Conservation (phyloP, 2,888 invertebrate species). For the Isoperla grammatica region DNA sequence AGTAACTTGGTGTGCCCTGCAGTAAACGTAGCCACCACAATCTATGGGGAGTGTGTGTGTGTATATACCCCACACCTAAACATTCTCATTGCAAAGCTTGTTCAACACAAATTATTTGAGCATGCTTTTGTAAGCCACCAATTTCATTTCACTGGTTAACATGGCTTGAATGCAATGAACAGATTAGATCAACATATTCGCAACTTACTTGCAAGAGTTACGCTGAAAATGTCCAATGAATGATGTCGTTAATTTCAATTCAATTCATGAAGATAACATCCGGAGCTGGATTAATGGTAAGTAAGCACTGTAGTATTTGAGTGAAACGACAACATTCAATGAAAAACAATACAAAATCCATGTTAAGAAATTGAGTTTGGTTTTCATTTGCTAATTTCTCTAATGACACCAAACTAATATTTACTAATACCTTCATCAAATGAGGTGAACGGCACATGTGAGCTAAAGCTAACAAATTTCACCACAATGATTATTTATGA, state of each 20-base stretch:
- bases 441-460: no score
- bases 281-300: neutral
- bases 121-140: conserved; percentile 28
- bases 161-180: conserved; percentile 3
- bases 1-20: neutral
- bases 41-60: conserved; percentile 4
- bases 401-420: no score
- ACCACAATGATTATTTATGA: no score
- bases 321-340: conserved; percentile 27
- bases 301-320: neutral
- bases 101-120: conserved; percentile 26
- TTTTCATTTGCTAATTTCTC: no score
- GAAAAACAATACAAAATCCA: neutral
- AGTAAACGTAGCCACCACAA: neutral
- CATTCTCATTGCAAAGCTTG: conserved; percentile 27
- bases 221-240: conserved; percentile 26
- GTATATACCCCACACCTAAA: conserved; percentile 26
- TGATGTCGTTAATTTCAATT: conserved; percentile 24
- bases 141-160: neutral
- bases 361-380: no score
- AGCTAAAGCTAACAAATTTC: no score
- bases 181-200: neutral
- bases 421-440: no score
- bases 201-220: conserved; percentile 4
- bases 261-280: neutral